phyloP scores from a whole-genome alignment of 2,888 invertebrate genomes.

The Sericinus montela region DNA sequence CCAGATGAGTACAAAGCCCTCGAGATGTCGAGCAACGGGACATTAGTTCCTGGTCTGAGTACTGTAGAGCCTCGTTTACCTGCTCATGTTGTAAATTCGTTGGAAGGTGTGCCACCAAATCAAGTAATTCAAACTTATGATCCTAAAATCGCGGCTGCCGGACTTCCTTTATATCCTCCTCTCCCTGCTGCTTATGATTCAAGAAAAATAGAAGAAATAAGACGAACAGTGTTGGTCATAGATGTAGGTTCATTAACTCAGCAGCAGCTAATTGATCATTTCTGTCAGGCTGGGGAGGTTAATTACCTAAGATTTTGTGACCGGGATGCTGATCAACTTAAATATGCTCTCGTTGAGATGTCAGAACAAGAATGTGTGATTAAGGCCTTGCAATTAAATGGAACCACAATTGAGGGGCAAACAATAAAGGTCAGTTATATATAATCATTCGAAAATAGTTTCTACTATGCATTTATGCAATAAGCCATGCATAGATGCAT shows the following conservation, averaged over 20 bases:
- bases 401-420: slow-evolving; percentile 86
- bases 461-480: too few relatives aligned
- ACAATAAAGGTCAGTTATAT: slow-evolving; percentile 62
- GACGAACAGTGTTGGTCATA: slow-evolving; percentile 93
- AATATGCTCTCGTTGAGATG: slow-evolving; percentile 95
- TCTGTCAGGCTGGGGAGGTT: slow-evolving; percentile 93
- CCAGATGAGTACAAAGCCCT: slow-evolving; percentile 97
- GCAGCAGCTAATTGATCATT: slow-evolving; percentile 93
- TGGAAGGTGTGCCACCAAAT: slow-evolving; percentile 90
- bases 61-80: slow-evolving; percentile 92
- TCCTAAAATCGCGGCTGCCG: slow-evolving; percentile 89
- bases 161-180: slow-evolving; percentile 94
- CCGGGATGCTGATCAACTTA: slow-evolving; percentile 86
- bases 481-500: too few relatives aligned
- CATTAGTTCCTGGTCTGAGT: slow-evolving; percentile 91
- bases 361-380: slow-evolving; percentile 94
- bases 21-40: slow-evolving; percentile 94
- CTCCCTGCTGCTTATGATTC: slow-evolving; percentile 93
- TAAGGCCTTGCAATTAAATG: slow-evolving; percentile 92
- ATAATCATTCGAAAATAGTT: too few relatives aligned
- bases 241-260: slow-evolving; percentile 87
- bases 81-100: slow-evolving; percentile 91
- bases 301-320: slow-evolving; percentile 96
- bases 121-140: slow-evolving; percentile 94
- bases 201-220: slow-evolving; percentile 95